Evolutionary conservation across 2,888 invertebrate genomes (phyloP).

Genomic region (Xanthia icteritia): DNA sequence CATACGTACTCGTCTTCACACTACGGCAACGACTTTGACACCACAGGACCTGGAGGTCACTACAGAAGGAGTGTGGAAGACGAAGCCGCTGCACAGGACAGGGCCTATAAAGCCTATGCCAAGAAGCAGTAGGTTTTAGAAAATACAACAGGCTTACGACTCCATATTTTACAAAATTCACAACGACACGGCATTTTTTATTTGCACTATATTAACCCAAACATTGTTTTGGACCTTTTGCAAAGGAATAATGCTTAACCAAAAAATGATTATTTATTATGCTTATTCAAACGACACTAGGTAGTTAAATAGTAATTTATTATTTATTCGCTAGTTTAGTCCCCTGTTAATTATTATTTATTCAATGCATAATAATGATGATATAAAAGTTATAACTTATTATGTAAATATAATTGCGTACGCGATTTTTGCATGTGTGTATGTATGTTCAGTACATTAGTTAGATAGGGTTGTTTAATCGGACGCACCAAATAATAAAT

Average conservation of each 20-base stretch:
- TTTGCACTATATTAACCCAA: conserved; percentile 64
- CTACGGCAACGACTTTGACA: conserved; percentile 91
- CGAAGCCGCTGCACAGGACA: conserved; percentile 91
- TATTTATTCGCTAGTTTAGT: conserved; percentile 55
- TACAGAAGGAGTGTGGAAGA: conserved; percentile 91
- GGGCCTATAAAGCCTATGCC: conserved; percentile 91
- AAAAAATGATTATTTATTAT: conserved; percentile 55
- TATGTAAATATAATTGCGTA: conserved; percentile 72
- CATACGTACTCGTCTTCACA: conserved; percentile 94
- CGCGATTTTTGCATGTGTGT: conserved; percentile 60
- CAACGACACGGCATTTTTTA: conserved; percentile 78
- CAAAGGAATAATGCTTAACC: conserved; percentile 61
- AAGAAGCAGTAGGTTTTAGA: conserved; percentile 79
- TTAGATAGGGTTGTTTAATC: conserved; percentile 72
- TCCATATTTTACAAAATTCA: conserved; percentile 80
- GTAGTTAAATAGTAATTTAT: conserved; percentile 52
- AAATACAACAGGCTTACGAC: conserved; percentile 79
- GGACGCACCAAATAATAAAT: conserved; percentile 79
- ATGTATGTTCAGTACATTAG: conserved; percentile 67
- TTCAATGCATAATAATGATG: conserved; percentile 55
- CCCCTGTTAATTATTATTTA: conserved; percentile 54
- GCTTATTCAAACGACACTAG: conserved; percentile 65
- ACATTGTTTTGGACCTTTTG: conserved; percentile 73
- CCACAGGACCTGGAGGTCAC: conserved; percentile 90
- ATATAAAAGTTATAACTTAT: conserved; percentile 62